These are phyloP conservation scores for Buathra laborator DNA, from an alignment of 2,888 invertebrate genomes.

Conservation along the genomic window DNA sequence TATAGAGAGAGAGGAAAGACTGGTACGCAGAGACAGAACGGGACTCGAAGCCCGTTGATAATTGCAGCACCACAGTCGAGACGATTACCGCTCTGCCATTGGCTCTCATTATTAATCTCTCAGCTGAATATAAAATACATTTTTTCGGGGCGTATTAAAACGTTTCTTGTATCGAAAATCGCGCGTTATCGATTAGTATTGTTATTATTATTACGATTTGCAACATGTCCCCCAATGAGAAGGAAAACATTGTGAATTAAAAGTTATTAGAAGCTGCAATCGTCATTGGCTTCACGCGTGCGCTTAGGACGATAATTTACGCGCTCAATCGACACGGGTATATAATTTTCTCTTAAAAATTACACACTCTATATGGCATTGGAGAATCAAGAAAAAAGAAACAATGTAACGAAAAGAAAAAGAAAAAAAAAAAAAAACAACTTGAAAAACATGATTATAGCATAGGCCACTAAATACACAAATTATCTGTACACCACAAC, in stretches of 20 bases:
- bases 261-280: slow-evolving; percentile 64
- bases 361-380: slow-evolving; percentile 68
- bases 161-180: slow-evolving; percentile 20
- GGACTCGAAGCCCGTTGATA: slow-evolving; percentile 73
- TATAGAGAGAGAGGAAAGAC: slow-evolving; percentile 32
- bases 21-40: slow-evolving; percentile 58
- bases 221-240: not conserved
- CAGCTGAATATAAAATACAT: slow-evolving; percentile 72
- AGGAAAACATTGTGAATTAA: slow-evolving; percentile 23
- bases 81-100: slow-evolving; percentile 84
- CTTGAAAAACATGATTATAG: slow-evolving; percentile 65
- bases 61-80: slow-evolving; percentile 82
- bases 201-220: slow-evolving; percentile 15
- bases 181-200: slow-evolving; percentile 15
- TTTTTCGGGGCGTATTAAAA: slow-evolving; percentile 9
- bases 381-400: slow-evolving; percentile 38
- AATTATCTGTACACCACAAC: slow-evolving; percentile 73
- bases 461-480: slow-evolving; percentile 77
- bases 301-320: slow-evolving; percentile 46
- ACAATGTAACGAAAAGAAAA: slow-evolving; percentile 25
- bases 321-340: slow-evolving; percentile 47
- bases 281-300: slow-evolving; percentile 64
- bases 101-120: slow-evolving; percentile 85
- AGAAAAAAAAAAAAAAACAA: slow-evolving; percentile 43
- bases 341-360: slow-evolving; percentile 57